Conservation (phyloP, 2,888 invertebrate genomes). For the Dicyrtoma fusca region DNA sequence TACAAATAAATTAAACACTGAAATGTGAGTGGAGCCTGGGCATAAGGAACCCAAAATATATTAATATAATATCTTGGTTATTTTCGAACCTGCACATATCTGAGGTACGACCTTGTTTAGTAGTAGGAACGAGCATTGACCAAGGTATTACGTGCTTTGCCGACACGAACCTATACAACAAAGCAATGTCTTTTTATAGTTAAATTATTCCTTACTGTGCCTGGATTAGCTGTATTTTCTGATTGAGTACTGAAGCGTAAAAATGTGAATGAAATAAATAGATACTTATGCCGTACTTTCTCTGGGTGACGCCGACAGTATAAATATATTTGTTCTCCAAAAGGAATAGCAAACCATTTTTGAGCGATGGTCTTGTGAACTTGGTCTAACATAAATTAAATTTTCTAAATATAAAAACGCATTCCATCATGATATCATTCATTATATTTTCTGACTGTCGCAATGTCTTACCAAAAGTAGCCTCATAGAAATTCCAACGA, state of each 20-base stretch:
- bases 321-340: constrained; percentile 37
- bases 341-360: constrained; percentile 35
- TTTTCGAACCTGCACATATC: background rate
- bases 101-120: background rate
- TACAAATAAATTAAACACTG: too few relatives aligned
- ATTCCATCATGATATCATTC: background rate
- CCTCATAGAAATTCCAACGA: constrained; percentile 40
- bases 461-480: constrained; percentile 34
- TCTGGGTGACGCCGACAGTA: constrained; percentile 25
- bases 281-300: constrained; percentile 16
- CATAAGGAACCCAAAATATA: background rate
- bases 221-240: too few relatives aligned
- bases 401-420: too few relatives aligned
- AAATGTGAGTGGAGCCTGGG: background rate
- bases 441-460: too few relatives aligned
- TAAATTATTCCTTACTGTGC: too few relatives aligned
- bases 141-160: constrained; percentile 9
- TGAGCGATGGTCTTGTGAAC: constrained; percentile 25
- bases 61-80: constrained; percentile 1
- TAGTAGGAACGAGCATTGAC: constrained; percentile 5
- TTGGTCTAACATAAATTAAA: constrained; percentile 24
- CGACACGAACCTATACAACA: constrained; percentile 7
- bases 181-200: too few relatives aligned
- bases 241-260: too few relatives aligned
- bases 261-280: too few relatives aligned